These are phyloP conservation scores for Psittacara wagleri DNA, from an alignment of 2,113 vertebrate genomes.

Conservation along the genomic window DNA sequence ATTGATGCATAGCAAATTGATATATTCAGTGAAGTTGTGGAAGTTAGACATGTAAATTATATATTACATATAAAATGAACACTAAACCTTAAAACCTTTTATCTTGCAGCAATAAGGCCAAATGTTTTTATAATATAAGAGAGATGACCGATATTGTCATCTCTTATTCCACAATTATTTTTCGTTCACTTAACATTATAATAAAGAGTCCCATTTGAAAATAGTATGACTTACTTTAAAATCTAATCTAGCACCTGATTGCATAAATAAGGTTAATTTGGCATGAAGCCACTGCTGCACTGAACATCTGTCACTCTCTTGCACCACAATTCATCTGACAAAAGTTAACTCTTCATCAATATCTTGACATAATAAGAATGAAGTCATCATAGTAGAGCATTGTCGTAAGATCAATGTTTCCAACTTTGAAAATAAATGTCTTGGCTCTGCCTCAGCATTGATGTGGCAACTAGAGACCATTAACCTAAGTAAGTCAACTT, in stretches of 20 bases:
- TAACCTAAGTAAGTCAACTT: constrained; percentile 68
- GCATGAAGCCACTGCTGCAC: not conserved
- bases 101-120: constrained; percentile 12
- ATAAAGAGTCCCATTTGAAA: not conserved
- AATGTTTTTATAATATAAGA: constrained; percentile 56
- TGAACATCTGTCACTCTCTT: constrained; percentile 27
- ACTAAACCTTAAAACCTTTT: constrained; percentile 51
- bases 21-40: constrained; percentile 4
- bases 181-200: constrained; percentile 3
- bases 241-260: not conserved
- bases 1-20: not conserved
- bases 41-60: constrained; percentile 39
- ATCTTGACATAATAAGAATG: constrained; percentile 54
- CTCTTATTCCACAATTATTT: not conserved
- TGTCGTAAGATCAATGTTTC: constrained; percentile 59
- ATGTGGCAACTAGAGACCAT: constrained; percentile 65
- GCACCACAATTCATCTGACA: not conserved
- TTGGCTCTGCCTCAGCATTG: constrained; percentile 67
- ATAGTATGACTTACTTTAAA: not conserved
- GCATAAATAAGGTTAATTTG: constrained; percentile 35
- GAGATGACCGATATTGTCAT: constrained; percentile 30
- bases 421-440: constrained; percentile 69
- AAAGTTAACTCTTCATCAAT: constrained; percentile 45
- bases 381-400: constrained; percentile 48
- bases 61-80: constrained; percentile 53